phyloP scores from a whole-genome alignment of 2,888 invertebrate species.

The Harpalus rufipes region DNA sequence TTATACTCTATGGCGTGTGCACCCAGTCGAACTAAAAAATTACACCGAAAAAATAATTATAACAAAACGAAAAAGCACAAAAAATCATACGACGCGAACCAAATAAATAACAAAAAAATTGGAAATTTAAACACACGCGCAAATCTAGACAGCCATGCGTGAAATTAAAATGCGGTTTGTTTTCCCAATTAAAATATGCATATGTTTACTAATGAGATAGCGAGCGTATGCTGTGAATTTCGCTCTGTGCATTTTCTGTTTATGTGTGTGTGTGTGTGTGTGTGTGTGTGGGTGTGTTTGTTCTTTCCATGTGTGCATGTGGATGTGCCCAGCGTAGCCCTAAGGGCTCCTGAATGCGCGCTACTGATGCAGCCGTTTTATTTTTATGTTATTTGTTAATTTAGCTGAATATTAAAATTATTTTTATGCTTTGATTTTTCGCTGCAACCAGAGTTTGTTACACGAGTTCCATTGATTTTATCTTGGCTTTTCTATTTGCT shows the following conservation, averaged over 20 bases:
- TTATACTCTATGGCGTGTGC: conserved; percentile 54
- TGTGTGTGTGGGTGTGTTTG: too few relatives aligned
- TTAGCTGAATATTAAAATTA: conserved; percentile 35
- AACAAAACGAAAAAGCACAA: conserved; percentile 36
- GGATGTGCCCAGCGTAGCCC: background rate
- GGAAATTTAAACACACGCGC: conserved; percentile 58
- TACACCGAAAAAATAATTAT: conserved; percentile 58
- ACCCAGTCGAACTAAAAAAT: conserved; percentile 53
- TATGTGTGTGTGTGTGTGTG: too few relatives aligned
- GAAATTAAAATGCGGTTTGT: conserved; percentile 67
- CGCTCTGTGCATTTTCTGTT: conserved; percentile 4
- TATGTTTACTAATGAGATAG: conserved; percentile 66
- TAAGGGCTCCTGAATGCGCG: background rate
- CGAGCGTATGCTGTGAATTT: background rate
- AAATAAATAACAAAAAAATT: conserved; percentile 55
- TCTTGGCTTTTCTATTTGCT: conserved; percentile 1
- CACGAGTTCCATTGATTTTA: background rate
- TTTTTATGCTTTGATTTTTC: conserved; percentile 30
- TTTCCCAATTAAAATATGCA: conserved; percentile 67
- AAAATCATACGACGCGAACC: conserved; percentile 11
- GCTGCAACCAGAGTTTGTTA: background rate
- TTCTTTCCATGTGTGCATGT: background rate
- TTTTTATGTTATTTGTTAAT: conserved; percentile 44
- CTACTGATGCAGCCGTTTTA: conserved; percentile 27
- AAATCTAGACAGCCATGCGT: conserved; percentile 60